Percentiles rank a stretch among this genome's conserved stretches.
These are phyloP conservation scores for Andrena chrysosceles DNA, from an alignment of 2,888 invertebrate species.

Conservation along the genomic window DNA sequence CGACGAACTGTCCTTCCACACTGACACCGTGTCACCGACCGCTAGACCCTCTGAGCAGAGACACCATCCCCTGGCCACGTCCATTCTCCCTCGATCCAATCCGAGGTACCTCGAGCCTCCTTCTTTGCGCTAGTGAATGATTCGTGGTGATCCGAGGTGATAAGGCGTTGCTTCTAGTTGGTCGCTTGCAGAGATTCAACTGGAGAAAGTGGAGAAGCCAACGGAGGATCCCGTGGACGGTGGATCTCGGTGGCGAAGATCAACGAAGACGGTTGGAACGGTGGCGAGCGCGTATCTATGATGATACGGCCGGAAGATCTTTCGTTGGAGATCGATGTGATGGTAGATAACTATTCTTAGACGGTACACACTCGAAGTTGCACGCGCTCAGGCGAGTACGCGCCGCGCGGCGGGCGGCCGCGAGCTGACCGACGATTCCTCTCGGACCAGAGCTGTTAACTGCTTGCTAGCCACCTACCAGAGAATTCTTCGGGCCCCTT, in stretches of 20 bases:
- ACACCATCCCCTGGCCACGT: slow-evolving; percentile 17
- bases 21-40: slow-evolving; percentile 19
- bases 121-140: not conserved
- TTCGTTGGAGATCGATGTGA: slow-evolving; percentile 23
- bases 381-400: not conserved
- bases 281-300: slow-evolving; percentile 8
- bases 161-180: too few relatives aligned
- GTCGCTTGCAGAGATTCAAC: too few relatives aligned
- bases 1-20: slow-evolving; percentile 6
- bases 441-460: not conserved
- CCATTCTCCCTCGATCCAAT: slow-evolving; percentile 28
- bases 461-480: not conserved
- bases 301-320: slow-evolving; percentile 14
- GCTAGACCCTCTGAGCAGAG: slow-evolving; percentile 19
- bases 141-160: too few relatives aligned
- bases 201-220: too few relatives aligned
- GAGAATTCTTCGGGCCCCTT: not conserved
- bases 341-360: slow-evolving; percentile 41
- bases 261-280: not conserved
- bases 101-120: slow-evolving; percentile 2
- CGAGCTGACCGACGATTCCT: not conserved
- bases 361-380: slow-evolving; percentile 2
- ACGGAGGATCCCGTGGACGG: too few relatives aligned
- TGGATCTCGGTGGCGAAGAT: not conserved
- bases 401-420: not conserved